These are phyloP conservation scores for Typhlichthys eigenmanni DNA, from an alignment of 2,797 vertebrate genomes.

Conservation along the genomic window DNA sequence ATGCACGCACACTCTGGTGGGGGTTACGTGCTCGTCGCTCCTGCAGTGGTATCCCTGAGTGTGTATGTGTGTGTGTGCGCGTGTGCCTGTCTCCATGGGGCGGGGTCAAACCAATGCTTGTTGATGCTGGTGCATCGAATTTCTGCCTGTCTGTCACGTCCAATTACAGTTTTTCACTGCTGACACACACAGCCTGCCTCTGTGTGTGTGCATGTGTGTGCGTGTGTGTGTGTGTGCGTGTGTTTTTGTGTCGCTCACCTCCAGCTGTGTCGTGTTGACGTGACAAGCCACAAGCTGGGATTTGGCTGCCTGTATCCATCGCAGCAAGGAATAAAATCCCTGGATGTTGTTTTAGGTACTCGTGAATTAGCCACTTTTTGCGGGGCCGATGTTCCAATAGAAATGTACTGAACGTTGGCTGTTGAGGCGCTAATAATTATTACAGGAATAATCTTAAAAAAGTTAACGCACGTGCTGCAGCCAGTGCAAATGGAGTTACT, in stretches of 20 bases:
- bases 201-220: slow-evolving; percentile 43
- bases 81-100: slow-evolving; percentile 48
- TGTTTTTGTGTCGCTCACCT: slow-evolving; percentile 55
- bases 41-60: slow-evolving; percentile 48
- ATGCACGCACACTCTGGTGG: slow-evolving; percentile 43
- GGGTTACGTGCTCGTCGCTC: slow-evolving; percentile 54
- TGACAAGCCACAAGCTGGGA: slow-evolving; percentile 66
- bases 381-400: not conserved
- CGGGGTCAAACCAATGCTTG: slow-evolving; percentile 64
- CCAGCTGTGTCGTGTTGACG: slow-evolving; percentile 64
- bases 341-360: slow-evolving; percentile 25
- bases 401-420: not conserved
- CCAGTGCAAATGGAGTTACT: too few species aligned
- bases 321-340: slow-evolving; percentile 27
- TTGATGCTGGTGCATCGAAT: slow-evolving; percentile 79
- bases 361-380: not conserved
- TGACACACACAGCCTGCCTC: slow-evolving; percentile 78
- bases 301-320: slow-evolving; percentile 43
- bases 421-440: not conserved
- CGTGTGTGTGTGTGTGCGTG: slow-evolving; percentile 40
- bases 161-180: slow-evolving; percentile 70
- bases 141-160: slow-evolving; percentile 80
- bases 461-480: too few species aligned
- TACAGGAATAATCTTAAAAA: not conserved
- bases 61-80: slow-evolving; percentile 18